A percentile compares a stretch with the other conserved stretches of the same genome.
phyloP scores from a whole-genome alignment of 2,797 vertebrate genomes.

The Phrynocephalus guinanensis region DNA sequence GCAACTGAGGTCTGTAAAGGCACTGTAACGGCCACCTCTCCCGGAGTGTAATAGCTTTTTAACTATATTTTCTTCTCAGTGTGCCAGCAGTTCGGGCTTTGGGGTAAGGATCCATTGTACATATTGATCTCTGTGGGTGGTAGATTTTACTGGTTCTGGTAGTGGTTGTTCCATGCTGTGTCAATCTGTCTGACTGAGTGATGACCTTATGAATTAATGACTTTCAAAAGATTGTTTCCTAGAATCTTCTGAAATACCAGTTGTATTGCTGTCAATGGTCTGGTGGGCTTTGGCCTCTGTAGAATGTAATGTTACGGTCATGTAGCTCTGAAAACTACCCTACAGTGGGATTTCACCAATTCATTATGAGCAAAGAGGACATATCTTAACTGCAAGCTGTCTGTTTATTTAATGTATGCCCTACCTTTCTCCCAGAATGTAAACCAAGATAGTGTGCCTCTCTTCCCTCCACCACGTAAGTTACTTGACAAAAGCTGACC shows the following conservation, averaged over 20 bases:
- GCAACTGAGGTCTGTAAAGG: neutral
- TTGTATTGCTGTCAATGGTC: neutral
- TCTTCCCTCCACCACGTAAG: no score
- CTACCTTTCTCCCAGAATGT: no score
- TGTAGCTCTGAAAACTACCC: neutral
- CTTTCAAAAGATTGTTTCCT: no score
- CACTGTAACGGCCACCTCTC: neutral
- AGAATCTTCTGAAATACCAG: neutral
- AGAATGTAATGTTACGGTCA: neutral
- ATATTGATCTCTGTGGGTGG: neutral
- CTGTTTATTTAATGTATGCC: no score
- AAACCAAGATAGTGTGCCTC: no score
- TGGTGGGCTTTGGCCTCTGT: no score
- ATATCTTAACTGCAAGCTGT: no score
- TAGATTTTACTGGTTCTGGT: neutral
- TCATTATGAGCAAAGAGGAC: neutral
- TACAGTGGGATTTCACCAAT: neutral
- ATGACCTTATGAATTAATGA: no score
- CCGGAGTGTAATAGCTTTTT: no score
- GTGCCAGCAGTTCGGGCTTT: neutral
- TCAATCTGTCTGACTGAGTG: no score
- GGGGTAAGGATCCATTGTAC: neutral
- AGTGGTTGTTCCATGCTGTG: no score
- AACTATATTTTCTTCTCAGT: neutral
- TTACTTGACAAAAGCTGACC: no score